phyloP scores from a whole-genome alignment of 2,113 vertebrate species.

The Peromyscus maniculatus region DNA sequence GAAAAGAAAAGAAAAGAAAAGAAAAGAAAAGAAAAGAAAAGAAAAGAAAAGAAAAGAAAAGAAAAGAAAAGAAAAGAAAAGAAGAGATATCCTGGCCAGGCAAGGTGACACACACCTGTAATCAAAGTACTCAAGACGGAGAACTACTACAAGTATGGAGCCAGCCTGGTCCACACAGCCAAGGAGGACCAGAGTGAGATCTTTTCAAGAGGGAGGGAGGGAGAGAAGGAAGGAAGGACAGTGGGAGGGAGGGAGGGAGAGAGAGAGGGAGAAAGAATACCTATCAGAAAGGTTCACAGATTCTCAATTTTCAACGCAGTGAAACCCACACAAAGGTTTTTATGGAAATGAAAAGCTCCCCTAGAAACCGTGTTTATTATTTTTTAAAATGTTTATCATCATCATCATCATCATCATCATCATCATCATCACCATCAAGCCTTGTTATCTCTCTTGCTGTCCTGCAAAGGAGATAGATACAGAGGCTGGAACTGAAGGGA shows the following conservation, averaged over 20 bases:
- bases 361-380: neutral
- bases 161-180: neutral
- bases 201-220: neutral
- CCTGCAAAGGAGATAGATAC: neutral
- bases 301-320: neutral
- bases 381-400: neutral
- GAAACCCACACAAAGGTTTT: neutral
- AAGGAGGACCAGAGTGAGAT: neutral
- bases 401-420: too few relatives aligned
- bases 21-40: too few relatives aligned
- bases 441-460: neutral
- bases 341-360: constrained; percentile 42
- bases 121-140: neutral
- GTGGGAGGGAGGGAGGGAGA: fast-evolving
- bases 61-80: too few relatives aligned
- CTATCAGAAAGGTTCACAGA: constrained; percentile 23
- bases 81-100: neutral
- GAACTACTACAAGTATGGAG: neutral
- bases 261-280: neutral
- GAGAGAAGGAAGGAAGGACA: fast-evolving
- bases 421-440: too few relatives aligned
- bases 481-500: neutral
- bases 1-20: too few relatives aligned
- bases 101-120: neutral
- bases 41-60: too few relatives aligned